phyloP scores from a whole-genome alignment of 2,113 vertebrate genomes.

The Cygnus atratus region DNA sequence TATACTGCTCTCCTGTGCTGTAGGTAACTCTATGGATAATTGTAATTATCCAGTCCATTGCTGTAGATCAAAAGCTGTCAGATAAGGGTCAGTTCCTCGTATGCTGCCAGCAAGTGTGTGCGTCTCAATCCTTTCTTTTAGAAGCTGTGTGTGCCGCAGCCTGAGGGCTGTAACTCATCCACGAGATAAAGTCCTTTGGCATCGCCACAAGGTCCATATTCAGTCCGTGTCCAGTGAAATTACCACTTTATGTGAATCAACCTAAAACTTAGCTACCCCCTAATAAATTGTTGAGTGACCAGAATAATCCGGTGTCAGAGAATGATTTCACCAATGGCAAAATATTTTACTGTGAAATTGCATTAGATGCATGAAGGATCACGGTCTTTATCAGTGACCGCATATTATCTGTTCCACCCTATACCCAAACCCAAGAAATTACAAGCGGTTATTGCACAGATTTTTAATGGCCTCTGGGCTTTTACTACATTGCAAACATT shows the following conservation, averaged over 20 bases:
- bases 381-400: background rate
- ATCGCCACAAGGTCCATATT: background rate
- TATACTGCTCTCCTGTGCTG: slow-evolving; percentile 9
- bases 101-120: background rate
- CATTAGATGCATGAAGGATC: background rate
- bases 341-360: background rate
- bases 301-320: background rate
- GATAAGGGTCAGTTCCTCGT: slow-evolving; percentile 5
- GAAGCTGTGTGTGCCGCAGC: background rate
- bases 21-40: slow-evolving; percentile 39
- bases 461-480: background rate
- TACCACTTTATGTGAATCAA: background rate
- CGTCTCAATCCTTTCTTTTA: slow-evolving; percentile 22
- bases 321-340: background rate
- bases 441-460: background rate
- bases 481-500: background rate
- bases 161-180: background rate
- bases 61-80: background rate
- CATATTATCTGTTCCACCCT: fast-evolving
- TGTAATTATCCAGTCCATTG: background rate
- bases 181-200: background rate
- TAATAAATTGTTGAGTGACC: background rate
- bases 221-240: background rate
- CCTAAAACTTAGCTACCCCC: background rate
- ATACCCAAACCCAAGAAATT: background rate